Evolutionary conservation across 2,888 invertebrate species (phyloP).

Genomic region (Archips xylosteana): DNA sequence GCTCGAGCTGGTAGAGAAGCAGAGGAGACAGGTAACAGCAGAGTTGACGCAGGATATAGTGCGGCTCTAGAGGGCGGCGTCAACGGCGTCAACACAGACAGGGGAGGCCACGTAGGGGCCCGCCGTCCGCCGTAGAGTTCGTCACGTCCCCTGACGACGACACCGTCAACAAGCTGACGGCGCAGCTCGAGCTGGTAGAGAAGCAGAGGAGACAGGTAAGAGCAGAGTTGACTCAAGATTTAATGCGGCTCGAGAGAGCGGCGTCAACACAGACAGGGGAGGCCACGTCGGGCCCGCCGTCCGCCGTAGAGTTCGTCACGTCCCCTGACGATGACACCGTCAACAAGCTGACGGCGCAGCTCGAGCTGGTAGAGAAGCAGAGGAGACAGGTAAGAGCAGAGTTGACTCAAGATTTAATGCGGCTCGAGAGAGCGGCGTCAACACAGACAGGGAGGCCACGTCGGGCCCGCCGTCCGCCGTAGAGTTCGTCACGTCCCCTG

Average conservation of each 20-base stretch:
- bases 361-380: conserved; percentile 77
- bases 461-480: conserved; percentile 69
- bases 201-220: conserved; percentile 78
- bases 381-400: conserved; percentile 66
- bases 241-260: conserved; percentile 49
- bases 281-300: conserved; percentile 62
- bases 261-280: conserved; percentile 51
- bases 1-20: conserved; percentile 75
- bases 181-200: conserved; percentile 76
- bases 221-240: conserved; percentile 67
- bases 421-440: conserved; percentile 36
- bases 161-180: conserved; percentile 75
- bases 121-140: conserved; percentile 74
- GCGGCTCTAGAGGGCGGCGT: conserved; percentile 45
- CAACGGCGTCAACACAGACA: conserved; percentile 50
- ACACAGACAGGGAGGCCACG: conserved; percentile 52
- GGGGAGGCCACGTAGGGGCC: conserved; percentile 60
- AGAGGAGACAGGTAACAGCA: conserved; percentile 75
- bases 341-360: conserved; percentile 75
- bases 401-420: conserved; percentile 64
- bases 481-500: conserved; percentile 80
- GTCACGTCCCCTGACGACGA: conserved; percentile 79
- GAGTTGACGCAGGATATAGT: conserved; percentile 65
- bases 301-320: conserved; percentile 77
- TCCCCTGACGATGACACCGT: conserved; percentile 79